Conservation (phyloP, 2,113 vertebrate species). For the Cacatua alba region DNA sequence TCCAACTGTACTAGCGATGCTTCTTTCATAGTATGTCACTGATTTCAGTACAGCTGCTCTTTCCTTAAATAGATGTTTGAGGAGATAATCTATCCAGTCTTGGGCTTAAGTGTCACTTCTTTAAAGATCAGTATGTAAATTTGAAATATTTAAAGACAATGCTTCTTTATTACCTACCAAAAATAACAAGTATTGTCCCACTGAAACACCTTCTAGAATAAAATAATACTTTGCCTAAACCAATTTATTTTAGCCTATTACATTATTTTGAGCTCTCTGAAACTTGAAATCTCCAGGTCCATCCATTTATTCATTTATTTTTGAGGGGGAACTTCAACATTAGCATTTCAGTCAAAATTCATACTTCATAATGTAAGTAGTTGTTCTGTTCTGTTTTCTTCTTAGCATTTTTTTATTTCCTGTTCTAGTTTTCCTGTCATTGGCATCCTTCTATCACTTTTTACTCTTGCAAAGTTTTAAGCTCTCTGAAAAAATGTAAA, state of each 20-base stretch:
- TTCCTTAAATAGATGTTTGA: neutral
- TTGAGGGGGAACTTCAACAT: neutral
- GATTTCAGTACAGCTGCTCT: neutral
- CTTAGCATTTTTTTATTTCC: slow-evolving; percentile 11
- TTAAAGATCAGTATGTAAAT: neutral
- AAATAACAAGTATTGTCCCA: neutral
- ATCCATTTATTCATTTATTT: neutral
- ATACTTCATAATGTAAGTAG: neutral
- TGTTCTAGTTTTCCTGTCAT: neutral
- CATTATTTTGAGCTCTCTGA: neutral
- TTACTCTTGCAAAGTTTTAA: neutral
- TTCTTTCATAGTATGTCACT: neutral
- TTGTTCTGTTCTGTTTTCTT: neutral
- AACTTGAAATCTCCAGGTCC: neutral
- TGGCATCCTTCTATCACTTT: neutral
- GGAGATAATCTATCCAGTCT: neutral
- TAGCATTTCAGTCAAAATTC: neutral
- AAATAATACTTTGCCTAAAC: neutral
- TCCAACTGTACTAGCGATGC: neutral
- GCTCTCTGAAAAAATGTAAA: neutral
- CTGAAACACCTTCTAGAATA: neutral
- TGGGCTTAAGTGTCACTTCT: neutral
- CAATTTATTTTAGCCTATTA: neutral
- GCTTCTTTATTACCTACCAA: neutral
- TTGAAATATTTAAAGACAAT: neutral